Evolutionary conservation across 2,888 invertebrate genomes (phyloP), one percentile per base, ranked within the genome.

Genomic region (Norana najaformis): DNA sequence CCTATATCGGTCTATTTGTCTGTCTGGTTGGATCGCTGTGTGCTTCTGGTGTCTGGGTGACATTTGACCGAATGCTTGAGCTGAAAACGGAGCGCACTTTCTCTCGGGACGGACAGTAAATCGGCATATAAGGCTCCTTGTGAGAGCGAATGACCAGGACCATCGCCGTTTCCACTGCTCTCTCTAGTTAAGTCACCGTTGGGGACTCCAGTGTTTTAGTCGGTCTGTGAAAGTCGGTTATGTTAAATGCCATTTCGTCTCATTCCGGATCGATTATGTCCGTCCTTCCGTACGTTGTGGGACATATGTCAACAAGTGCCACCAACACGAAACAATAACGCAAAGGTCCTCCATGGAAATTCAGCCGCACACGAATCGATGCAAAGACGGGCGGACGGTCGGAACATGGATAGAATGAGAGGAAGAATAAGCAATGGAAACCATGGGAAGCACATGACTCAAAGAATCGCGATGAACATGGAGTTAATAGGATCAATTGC

Each of bases 61-160:
- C 69, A 69, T 69, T 69, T 69, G n/a, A 47, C 8, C 69, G 69
- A 69, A n/a, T 69, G 69, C 69, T 69, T 69, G 69, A 69, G n/a
- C n/a, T 69, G 30, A 30, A 69, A n/a, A n/a, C n/a, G 69, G 69
- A 30, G 69, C 1, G 30, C 69, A n/a, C 69, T 69, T 69, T 69
- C 69, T 69, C n/a, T 69, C n/a, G 30, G 69, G 69, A 69, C n/a
- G 69, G 69, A 69, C 69, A 69, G n/a, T 69, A n/a, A n/a, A 69
- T 69, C 69, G 69, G 69, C n/a, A 30, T 69, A n/a, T 69, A 69
- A n/a, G 69, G 69, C n/a, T 69, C n/a, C 69, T 8, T n/a, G 30
- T 69, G n/a, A n/a, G n/a, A 69, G 69, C n/a, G n/a, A 69, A 69
- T 69, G 69, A n/a, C 69, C 69, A 69, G n/a, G 5, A n/a, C 0